Conservation (phyloP, 2,797 vertebrate genomes). For the Pitangus sulphuratus region DNA sequence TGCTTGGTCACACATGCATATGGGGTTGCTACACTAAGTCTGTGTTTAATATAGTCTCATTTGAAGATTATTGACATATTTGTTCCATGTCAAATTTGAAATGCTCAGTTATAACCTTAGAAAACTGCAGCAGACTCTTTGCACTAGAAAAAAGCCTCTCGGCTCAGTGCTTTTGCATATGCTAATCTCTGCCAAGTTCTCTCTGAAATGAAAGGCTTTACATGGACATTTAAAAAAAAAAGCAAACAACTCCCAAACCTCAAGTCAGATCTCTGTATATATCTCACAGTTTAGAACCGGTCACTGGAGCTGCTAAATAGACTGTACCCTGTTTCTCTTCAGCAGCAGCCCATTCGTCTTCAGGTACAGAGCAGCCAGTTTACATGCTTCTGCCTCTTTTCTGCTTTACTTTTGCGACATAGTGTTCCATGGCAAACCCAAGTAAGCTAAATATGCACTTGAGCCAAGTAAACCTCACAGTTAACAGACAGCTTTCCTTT, state of each 20-base stretch:
- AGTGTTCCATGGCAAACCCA: constrained; percentile 18
- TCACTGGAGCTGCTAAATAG: constrained; percentile 83
- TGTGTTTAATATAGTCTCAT: constrained; percentile 18
- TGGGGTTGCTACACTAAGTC: neutral
- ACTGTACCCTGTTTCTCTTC: constrained; percentile 89
- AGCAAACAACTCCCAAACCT: neutral
- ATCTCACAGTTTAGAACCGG: constrained; percentile 70
- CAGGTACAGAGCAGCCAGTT: constrained; percentile 73
- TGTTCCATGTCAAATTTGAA: neutral
- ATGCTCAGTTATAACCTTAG: constrained; percentile 16
- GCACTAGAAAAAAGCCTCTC: neutral
- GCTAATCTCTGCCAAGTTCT: constrained; percentile 50
- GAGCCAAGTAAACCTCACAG: constrained; percentile 14
- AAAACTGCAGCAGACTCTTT: neutral
- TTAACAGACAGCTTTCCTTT: constrained; percentile 52
- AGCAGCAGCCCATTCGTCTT: constrained; percentile 90
- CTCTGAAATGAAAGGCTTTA: constrained; percentile 52
- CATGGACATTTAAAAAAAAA: neutral
- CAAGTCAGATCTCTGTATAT: constrained; percentile 55
- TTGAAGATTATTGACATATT: neutral
- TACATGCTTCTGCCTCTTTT: constrained; percentile 64
- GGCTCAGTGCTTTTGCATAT: neutral
- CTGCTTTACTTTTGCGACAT: constrained; percentile 52
- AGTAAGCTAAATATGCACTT: neutral
- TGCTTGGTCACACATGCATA: neutral